phyloP scores from a whole-genome alignment of 1,140 invertebrate species.

The Ceratitis capitata region DNA sequence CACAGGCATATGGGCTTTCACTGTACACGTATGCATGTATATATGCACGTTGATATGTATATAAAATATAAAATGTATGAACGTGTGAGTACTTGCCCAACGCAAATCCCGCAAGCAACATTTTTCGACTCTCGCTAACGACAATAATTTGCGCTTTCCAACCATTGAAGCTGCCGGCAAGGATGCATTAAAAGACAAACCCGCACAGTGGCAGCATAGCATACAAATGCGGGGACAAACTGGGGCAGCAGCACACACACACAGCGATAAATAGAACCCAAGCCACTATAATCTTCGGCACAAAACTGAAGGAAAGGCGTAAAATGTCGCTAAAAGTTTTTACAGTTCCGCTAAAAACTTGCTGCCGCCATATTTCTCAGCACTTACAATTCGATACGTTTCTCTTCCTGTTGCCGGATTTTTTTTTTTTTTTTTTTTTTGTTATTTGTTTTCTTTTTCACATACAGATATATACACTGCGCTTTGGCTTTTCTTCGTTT shows the following conservation, averaged over 20 bases:
- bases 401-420: neutral
- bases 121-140: constrained; percentile 8
- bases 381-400: neutral
- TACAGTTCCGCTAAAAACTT: constrained; percentile 35
- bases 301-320: neutral
- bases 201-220: neutral
- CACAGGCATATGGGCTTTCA: neutral
- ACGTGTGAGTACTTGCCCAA: no score
- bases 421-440: neutral
- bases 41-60: neutral
- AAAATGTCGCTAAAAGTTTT: constrained; percentile 34
- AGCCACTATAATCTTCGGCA: neutral
- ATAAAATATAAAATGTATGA: neutral
- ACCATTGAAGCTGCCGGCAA: neutral
- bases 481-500: neutral
- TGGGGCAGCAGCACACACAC: neutral
- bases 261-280: no score
- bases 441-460: neutral
- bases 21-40: neutral
- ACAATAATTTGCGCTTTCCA: constrained; percentile 29
- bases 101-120: neutral
- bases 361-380: constrained; percentile 17
- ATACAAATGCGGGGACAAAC: neutral
- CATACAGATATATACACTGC: neutral
- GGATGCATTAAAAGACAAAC: constrained; percentile 15